Base-by-base conservation (phyloP, 2,113 vertebrate species). In the Gila orcuttii region DNA sequence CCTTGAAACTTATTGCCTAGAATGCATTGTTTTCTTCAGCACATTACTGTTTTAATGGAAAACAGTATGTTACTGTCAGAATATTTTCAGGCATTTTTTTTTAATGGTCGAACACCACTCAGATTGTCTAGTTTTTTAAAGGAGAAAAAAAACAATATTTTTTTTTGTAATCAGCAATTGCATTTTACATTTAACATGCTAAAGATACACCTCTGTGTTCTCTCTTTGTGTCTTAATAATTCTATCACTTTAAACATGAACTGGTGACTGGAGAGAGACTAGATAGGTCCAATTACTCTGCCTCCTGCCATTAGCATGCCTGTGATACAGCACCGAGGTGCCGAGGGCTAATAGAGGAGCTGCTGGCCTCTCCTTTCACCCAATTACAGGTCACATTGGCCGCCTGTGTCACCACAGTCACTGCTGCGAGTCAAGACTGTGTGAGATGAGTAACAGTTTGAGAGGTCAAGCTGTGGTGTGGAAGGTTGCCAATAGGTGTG, bases 271-370 rank as follows among this genome's bases (percentile, higher is more conserved):
- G 42, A 75, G 71, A 75, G 91, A 94, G 93, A 95, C 92, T 96
- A 94, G 94, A 85, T 92, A 91, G 94, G 94, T 96, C 96, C 96
- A 96, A 97, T 97, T 96, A 96, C 93, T 95, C 93, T 94, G 93
- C 92, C 95, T 93, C 93, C 94, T 93, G 90, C 94, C 94, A 96
- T 94, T 93, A 93, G 95, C 94, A 94, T 94, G 92, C 13, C 92
- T 89, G 93, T 94, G 88, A 90, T 94, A 95, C 95, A 96, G 93
- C 94, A 95, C 94, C 94, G 94, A 95, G 94, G 93, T 95, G 95
- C 93, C 90, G 77, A 94, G 94, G 93, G 96, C 96, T 96, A 96
- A 97, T 97, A 96, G 96, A 95, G 95, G 95, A 95, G 95, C 96
- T 94, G 95, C 93, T 95, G 94, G 94, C 94, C 81, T 93, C 93